Evolutionary conservation across 2,113 vertebrate genomes (phyloP), one percentile per base, ranked within the genome.

Genomic region (Trichechus manatus): DNA sequence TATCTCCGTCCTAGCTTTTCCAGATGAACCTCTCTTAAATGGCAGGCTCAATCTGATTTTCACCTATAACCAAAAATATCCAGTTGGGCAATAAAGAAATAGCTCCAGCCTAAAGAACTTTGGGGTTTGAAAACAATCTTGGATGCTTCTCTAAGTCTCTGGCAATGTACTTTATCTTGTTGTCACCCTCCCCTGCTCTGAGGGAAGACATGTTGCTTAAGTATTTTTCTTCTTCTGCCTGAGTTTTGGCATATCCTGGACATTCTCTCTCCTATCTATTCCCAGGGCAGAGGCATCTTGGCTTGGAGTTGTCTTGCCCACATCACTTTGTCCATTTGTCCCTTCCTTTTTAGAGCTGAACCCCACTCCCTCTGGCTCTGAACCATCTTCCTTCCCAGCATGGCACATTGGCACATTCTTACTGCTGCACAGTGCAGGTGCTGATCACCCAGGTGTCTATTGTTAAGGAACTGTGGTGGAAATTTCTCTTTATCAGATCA

Each of bases 131-230:
- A 10, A 33, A n/a, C 29, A 1, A 44, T 4, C 29, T 25, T 15
- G 2, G 11, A 7, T 6, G 20, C 44, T 64, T 5, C 6, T 15
- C 70, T 14, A 61, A 1, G 13, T 22, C 9, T 0, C 1, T 5
- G 64, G 20, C 0, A 7, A 1, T 9, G 29, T 1, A 10, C 5
- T 3, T 2, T 3, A 3, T 4, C 23, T 7, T 4, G 22, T 39
- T 10, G 39, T 9, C 0, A 8, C 1, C 56, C 1, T 66, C 3
- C 6, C 9, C 20, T 22, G 39, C 42, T 27, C 27, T 22, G 72
- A 9, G 0, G 13, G 50, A 53, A 66, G 5, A 31, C 25, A 36
- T 8, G 25, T 1, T 29, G 59, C 27, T 78, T 19, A 3, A 27
- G 11, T 56, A 56, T 56, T 29, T 10, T n/a, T 77, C 42, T 59